Base-by-base conservation (phyloP, 2,113 vertebrate species). In the Podarcis raffonei region DNA sequence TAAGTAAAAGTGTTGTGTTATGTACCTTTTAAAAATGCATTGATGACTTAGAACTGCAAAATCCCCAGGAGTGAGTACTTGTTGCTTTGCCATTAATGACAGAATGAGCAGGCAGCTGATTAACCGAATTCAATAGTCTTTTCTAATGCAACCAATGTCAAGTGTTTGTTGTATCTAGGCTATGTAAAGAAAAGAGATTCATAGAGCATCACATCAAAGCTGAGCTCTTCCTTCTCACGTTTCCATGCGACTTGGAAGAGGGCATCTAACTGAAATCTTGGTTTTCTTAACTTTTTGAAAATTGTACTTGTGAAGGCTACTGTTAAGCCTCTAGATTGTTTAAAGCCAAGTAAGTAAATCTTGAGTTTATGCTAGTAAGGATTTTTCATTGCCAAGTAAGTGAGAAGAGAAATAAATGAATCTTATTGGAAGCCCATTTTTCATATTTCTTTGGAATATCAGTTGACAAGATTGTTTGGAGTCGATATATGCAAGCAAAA, bases 201-300 rank as follows among this genome's bases (percentile, higher is more conserved):
- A 57, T 22, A 76, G 1, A 57, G 18, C 78, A 27, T 0, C 48
- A 2, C 6, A 27, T 76, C 42, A 53, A n/a, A 20, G 62, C 59
- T 75, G 48, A 39, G 23, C 65, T 62, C 37, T 87, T 23, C 20
- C 9, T 83, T 18, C 48, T 83, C 6, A 20, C 15, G 35, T 77
- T 85, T 62, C 57, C 53, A 62, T 81, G 22, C 25, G 22, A 35
- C 84, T 35, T 18, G 48, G 0, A 84, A 1, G 18, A 53, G 4
- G 37, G 6, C 37, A 68, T 8, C 15, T n/a, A 6, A 1, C 39
- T 77, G 59, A 48, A 27, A 32, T 3, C 75, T 84, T 89, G 32
- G 9, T 6, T 86, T 84, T 23, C 6, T 37, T 76, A 42, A 4
- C 8, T 37, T 23, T 18, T 25, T 0, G n/a, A 32, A 82, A 39